Evolutionary conservation across 1,140 invertebrate genomes (phyloP).

Genomic region (Cyclina sinensis): DNA sequence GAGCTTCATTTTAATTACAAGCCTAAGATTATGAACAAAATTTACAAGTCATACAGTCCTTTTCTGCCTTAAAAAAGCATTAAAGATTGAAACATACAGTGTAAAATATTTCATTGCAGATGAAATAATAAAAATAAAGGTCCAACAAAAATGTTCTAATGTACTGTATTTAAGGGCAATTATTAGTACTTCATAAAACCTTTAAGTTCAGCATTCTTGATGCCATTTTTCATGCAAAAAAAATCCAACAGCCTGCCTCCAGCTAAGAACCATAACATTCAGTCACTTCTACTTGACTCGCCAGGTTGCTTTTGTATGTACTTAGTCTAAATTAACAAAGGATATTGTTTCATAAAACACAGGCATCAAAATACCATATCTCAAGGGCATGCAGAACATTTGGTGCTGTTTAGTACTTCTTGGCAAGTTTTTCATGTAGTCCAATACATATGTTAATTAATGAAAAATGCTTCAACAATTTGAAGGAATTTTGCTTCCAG

Average conservation of each 20-base stretch:
- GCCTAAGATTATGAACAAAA: too few relatives aligned
- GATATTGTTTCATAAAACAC: conserved; percentile 21
- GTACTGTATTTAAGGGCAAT: too few relatives aligned
- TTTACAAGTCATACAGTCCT: too few relatives aligned
- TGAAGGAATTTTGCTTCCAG: too few relatives aligned
- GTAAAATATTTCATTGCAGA: too few relatives aligned
- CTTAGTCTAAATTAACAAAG: conserved; percentile 14
- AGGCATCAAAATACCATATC: conserved; percentile 19
- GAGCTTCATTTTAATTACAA: too few relatives aligned
- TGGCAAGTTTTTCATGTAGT: not conserved
- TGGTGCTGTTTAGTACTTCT: conserved; percentile 11
- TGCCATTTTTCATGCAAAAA: not conserved
- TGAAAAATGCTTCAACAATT: not conserved
- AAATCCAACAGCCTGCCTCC: not conserved
- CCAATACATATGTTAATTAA: not conserved
- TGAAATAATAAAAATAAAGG: too few relatives aligned
- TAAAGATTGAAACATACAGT: too few relatives aligned
- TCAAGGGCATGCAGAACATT: not conserved
- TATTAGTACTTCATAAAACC: too few relatives aligned
- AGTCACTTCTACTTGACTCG: not conserved
- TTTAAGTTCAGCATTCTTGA: not conserved
- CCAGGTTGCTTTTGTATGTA: conserved; percentile 7
- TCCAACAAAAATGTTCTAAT: too few relatives aligned
- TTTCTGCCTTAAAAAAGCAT: too few relatives aligned
- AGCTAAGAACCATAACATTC: not conserved